phyloP scores from a whole-genome alignment of 2,113 vertebrate species.

The Camarhynchus parvulus region DNA sequence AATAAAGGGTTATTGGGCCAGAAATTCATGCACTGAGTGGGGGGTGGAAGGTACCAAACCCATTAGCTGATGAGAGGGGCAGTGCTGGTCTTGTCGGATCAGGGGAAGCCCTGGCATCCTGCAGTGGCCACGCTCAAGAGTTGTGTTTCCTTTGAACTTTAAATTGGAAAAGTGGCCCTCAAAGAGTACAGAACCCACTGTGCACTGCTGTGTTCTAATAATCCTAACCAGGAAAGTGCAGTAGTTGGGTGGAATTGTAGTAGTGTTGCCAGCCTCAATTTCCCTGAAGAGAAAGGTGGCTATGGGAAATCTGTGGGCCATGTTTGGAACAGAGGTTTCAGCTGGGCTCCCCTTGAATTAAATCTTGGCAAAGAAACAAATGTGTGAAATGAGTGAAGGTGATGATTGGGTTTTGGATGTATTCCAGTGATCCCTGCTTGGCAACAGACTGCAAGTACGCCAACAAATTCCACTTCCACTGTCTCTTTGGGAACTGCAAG shows the following conservation, averaged over 20 bases:
- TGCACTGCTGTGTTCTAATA: constrained; percentile 49
- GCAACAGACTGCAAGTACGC: constrained; percentile 98
- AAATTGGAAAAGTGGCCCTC: background rate
- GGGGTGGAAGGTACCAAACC: background rate
- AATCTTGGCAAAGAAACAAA: constrained; percentile 54
- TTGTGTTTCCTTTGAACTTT: background rate
- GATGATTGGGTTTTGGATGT: constrained; percentile 67
- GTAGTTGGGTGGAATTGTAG: constrained; percentile 41
- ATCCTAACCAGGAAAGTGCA: background rate
- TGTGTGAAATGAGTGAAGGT: constrained; percentile 50
- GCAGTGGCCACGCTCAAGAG: background rate
- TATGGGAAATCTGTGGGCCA: constrained; percentile 18
- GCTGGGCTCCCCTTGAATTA: constrained; percentile 44
- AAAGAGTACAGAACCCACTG: constrained; percentile 59
- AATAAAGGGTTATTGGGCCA: background rate
- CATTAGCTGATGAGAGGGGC: background rate
- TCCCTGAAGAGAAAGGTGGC: background rate
- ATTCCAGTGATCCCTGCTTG: constrained; percentile 91
- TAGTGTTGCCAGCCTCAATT: background rate
- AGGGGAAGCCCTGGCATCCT: constrained; percentile 7
- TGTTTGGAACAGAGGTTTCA: constrained; percentile 29
- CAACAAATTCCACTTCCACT: constrained; percentile 99
- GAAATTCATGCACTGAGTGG: background rate
- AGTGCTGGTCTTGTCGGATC: background rate
- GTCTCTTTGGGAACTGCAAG: constrained; percentile 99